Conservation (phyloP, 2,113 vertebrate species). For the Ictalurus furcatus region DNA sequence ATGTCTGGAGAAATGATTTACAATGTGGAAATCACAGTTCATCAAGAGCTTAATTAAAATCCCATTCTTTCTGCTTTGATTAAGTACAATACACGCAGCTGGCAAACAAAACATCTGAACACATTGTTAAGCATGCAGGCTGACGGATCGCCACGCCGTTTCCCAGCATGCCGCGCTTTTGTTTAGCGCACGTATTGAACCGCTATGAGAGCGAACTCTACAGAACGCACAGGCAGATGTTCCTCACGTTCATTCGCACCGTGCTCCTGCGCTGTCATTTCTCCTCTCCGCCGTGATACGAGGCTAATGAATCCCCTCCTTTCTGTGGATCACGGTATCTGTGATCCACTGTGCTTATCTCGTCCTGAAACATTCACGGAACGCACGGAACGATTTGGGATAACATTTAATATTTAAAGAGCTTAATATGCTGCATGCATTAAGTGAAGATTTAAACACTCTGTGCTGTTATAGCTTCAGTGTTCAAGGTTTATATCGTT, state of each 20-base stretch:
- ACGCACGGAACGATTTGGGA: not conserved
- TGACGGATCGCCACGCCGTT: slow-evolving; percentile 33
- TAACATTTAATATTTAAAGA: not conserved
- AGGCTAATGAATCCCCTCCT: not conserved
- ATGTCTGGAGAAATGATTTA: slow-evolving; percentile 37
- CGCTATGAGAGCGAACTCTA: not conserved
- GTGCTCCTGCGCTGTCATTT: not conserved
- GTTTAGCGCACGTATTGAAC: not conserved
- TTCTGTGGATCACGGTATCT: not conserved
- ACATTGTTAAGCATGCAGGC: slow-evolving; percentile 38
- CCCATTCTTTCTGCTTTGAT: slow-evolving; percentile 40
- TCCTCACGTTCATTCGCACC: not conserved
- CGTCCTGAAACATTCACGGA: not conserved
- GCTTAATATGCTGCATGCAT: not conserved
- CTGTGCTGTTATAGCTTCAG: not conserved
- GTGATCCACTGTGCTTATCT: not conserved
- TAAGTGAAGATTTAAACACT: not conserved
- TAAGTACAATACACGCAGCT: slow-evolving; percentile 52
- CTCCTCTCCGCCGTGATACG: not conserved
- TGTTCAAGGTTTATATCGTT: not conserved
- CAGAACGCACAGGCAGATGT: not conserved
- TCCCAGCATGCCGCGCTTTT: slow-evolving; percentile 1
- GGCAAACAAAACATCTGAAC: slow-evolving; percentile 39
- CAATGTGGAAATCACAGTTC: slow-evolving; percentile 37
- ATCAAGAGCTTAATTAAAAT: slow-evolving; percentile 59